phyloP scores from a whole-genome alignment of 2,888 invertebrate species.

The Dicyrtomina minuta region DNA sequence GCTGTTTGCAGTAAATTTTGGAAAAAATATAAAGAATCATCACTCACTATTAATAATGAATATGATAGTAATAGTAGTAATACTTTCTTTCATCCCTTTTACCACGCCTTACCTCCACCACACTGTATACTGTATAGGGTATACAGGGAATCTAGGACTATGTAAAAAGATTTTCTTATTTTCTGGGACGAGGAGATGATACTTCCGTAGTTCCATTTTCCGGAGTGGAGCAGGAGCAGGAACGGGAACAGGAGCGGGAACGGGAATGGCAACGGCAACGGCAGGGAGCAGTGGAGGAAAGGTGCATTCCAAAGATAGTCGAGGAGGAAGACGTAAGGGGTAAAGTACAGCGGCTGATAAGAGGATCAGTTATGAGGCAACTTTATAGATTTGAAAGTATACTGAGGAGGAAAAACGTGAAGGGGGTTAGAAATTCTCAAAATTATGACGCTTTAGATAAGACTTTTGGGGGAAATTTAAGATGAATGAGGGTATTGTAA shows the following conservation, averaged over 20 bases:
- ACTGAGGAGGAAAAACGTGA: conserved; percentile 19
- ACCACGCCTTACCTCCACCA: no score
- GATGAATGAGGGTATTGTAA: conserved; percentile 40
- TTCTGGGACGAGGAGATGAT: no score
- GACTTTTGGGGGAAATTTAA: conserved; percentile 36
- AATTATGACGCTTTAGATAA: conserved; percentile 39
- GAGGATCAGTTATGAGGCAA: conserved; percentile 25
- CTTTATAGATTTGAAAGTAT: background rate
- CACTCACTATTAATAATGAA: no score
- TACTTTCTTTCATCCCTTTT: no score
- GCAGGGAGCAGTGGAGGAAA: background rate
- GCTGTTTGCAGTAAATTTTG: no score
- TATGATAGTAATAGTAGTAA: no score
- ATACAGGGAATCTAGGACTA: no score
- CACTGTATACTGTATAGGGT: no score
- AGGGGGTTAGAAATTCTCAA: conserved; percentile 30
- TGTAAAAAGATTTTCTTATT: no score
- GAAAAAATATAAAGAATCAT: no score
- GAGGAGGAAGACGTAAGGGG: conserved; percentile 4
- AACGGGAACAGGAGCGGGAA: background rate
- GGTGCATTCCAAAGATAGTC: background rate
- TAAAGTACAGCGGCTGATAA: conserved; percentile 24
- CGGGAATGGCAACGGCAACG: background rate
- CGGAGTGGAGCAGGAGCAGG: background rate
- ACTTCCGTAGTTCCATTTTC: background rate